A percentile compares a stretch with the other conserved stretches of the same genome.
Evolutionary conservation across 2,797 vertebrate species (phyloP).

Genomic region (Hypotaenidia okinawae): DNA sequence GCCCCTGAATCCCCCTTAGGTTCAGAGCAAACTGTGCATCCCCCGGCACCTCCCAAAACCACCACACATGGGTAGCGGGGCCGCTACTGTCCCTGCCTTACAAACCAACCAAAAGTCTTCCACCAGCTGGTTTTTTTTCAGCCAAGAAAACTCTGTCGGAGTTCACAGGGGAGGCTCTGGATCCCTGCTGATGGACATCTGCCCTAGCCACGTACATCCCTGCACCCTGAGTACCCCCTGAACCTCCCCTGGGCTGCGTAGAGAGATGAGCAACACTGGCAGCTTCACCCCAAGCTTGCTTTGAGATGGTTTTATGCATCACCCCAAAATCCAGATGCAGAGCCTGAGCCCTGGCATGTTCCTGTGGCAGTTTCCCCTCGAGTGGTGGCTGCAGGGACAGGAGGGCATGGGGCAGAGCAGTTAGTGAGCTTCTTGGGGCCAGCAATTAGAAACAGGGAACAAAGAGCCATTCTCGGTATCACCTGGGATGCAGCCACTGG

Average conservation of each 20-base stretch:
- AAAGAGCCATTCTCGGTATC: constrained; percentile 48
- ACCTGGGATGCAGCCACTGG: not conserved
- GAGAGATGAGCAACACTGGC: fast-evolving
- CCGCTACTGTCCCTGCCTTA: not conserved
- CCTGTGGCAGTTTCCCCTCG: fast-evolving
- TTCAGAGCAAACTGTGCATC: fast-evolving
- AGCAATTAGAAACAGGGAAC: constrained; percentile 58
- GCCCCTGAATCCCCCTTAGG: not conserved
- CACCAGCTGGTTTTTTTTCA: not conserved
- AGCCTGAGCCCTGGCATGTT: not conserved
- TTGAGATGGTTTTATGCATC: not conserved
- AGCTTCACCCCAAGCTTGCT: not conserved
- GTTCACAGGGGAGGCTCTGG: not conserved
- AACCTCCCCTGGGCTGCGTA: fast-evolving
- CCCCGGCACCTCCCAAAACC: not conserved
- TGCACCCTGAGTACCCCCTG: not conserved
- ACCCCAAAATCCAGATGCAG: not conserved
- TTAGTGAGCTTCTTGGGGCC: constrained; percentile 66
- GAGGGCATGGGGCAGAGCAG: constrained; percentile 32
- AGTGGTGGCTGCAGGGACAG: not conserved
- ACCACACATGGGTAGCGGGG: fast-evolving
- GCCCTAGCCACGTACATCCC: not conserved
- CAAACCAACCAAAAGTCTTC: not conserved
- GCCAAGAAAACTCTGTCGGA: not conserved
- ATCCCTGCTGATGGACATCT: not conserved